Base-by-base conservation (phyloP, 2,797 vertebrate genomes). In the Champsocephalus esox region DNA sequence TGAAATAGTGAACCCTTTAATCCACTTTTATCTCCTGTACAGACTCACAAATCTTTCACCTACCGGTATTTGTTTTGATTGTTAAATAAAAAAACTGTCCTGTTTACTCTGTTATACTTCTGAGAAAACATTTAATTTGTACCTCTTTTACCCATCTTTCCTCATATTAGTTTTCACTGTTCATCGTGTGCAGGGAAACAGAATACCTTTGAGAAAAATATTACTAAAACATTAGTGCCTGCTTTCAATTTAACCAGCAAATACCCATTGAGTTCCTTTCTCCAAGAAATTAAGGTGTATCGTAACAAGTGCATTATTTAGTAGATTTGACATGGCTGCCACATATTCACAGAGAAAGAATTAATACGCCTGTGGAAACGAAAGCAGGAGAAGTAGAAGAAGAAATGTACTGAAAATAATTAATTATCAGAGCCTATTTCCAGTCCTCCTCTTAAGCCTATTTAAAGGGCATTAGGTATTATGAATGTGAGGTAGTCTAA, bases 401-500 rank as follows among this genome's bases (percentile, higher is more conserved):
- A 75, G 81, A 88, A 80, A 90, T 87, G 86, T 81, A 89, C 79
- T 87, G 86, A 84, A 88, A 92, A 89, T 89, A 88, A 93, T 93
- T 94, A 81, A 94, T 94, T 92, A 89, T 87, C 83, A 50, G 58
- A 79, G 89, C 88, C 93, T 95, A 94, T 95, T 95, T 94, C 94
- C 55, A 94, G 91, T 92, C 87, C 78, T 93, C 92, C 74, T 94
- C 91, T 94, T 92, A 93, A 89, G 87, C 87, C 94, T 95, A 95
- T 96, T 95, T 95, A 92, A 94, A 93, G 94, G 88, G 86, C 88
- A 89, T 93, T 93, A 94, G 91, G 93, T 93, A 88, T 95, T 95
- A 96, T 95, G 92, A 95, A 96, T 95, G 94, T 91, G 92, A 94
- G 89, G 89, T 84, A 85, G 88, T 93, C 95, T 95, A 96, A 95